These are phyloP conservation scores for Hydra vulgaris DNA, from an alignment of 30 jellyfish, hydroid and myxozoan genomes.

Conservation along the genomic window DNA sequence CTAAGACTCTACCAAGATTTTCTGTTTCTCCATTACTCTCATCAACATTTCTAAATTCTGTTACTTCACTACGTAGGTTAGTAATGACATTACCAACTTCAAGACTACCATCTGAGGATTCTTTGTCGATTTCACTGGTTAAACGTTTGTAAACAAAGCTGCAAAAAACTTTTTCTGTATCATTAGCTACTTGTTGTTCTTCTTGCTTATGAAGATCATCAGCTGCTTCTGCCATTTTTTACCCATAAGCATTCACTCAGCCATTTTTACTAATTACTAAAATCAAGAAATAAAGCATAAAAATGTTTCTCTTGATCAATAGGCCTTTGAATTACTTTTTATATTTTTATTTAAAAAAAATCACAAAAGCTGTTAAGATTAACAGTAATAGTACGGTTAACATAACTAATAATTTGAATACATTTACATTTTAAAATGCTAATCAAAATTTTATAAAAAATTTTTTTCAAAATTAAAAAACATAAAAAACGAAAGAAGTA, in stretches of 20 bases:
- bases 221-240: slow-evolving; percentile 27
- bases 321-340: too few species aligned
- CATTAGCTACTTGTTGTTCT: slow-evolving; percentile 40
- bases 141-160: slow-evolving; percentile 52
- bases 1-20: slow-evolving; percentile 26
- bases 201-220: slow-evolving; percentile 19
- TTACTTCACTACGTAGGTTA: slow-evolving; percentile 8
- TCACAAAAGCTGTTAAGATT: too few species aligned
- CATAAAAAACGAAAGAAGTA: too few species aligned
- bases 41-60: not conserved
- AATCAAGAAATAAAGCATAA: too few species aligned
- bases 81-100: slow-evolving; percentile 41
- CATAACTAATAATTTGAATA: too few species aligned
- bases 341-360: too few species aligned
- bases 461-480: too few species aligned
- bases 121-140: slow-evolving; percentile 60
- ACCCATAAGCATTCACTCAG: not conserved
- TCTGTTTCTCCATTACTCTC: slow-evolving; percentile 2
- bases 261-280: not conserved
- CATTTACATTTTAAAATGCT: too few species aligned
- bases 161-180: slow-evolving; percentile 52
- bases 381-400: too few species aligned
- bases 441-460: too few species aligned
- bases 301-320: too few species aligned
- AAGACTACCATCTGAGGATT: slow-evolving; percentile 56